Conservation (phyloP, 2,113 vertebrate genomes). For the Pterophyllum scalare region DNA sequence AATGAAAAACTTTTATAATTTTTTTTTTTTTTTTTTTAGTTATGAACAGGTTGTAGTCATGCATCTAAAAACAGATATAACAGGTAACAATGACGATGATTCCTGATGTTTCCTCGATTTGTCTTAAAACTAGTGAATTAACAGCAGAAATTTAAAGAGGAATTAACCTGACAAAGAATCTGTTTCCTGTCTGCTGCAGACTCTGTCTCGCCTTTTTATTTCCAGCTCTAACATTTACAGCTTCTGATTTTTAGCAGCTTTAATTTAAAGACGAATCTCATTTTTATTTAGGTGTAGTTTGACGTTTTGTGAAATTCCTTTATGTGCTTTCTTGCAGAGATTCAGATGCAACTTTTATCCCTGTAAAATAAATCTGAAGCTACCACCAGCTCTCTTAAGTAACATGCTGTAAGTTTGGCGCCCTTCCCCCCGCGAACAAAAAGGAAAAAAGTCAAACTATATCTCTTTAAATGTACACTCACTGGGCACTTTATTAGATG, state of each 20-base stretch:
- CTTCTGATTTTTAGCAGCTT: background rate
- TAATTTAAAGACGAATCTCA: background rate
- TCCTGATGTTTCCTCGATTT: background rate
- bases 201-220: background rate
- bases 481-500: background rate
- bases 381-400: background rate
- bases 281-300: background rate
- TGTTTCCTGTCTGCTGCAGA: background rate
- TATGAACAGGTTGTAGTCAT: background rate
- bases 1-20: background rate
- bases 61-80: background rate
- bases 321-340: background rate
- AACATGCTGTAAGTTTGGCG: background rate
- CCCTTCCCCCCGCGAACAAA: too few species aligned
- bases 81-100: background rate
- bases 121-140: slow-evolving; percentile 6
- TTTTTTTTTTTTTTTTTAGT: background rate
- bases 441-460: background rate
- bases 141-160: background rate
- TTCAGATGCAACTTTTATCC: background rate
- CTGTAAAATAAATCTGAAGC: background rate
- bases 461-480: background rate
- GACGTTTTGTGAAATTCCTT: background rate
- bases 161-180: background rate
- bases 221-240: background rate